Evolutionary conservation across 1,140 invertebrate species (phyloP).

Genomic region (Ridgeia piscesae): DNA sequence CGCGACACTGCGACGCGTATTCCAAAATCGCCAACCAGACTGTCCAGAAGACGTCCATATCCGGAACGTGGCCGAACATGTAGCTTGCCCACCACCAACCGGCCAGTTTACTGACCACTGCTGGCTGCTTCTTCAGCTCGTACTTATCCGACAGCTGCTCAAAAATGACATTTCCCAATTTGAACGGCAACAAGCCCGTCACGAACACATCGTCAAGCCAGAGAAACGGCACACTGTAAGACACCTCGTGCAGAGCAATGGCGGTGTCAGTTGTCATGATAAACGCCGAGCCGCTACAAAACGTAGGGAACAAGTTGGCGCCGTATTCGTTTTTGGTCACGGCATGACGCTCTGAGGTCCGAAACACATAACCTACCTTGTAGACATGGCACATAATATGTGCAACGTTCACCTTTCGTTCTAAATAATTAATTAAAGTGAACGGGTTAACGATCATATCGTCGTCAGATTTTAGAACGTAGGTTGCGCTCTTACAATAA

Average conservation of each 20-base stretch:
- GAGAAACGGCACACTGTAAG: slow-evolving; percentile 53
- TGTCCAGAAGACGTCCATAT: too few species aligned
- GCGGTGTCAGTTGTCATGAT: slow-evolving; percentile 35
- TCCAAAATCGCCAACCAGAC: too few species aligned
- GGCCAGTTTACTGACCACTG: too few species aligned
- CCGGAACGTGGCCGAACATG: too few species aligned
- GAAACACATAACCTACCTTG: slow-evolving; percentile 34
- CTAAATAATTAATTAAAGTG: background rate
- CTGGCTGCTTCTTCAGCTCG: too few species aligned
- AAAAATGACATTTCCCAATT: slow-evolving; percentile 22
- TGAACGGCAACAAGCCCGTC: slow-evolving; percentile 55
- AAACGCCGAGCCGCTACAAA: slow-evolving; percentile 39
- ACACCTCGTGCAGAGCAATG: slow-evolving; percentile 43
- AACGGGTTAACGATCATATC: slow-evolving; percentile 76
- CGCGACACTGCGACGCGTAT: too few species aligned
- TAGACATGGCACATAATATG: background rate
- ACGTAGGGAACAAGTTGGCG: slow-evolving; percentile 38
- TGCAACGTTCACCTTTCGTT: slow-evolving; percentile 34
- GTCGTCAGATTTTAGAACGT: slow-evolving; percentile 85
- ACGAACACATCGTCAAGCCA: slow-evolving; percentile 64
- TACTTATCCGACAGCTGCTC: background rate
- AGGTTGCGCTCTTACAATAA: slow-evolving; percentile 67
- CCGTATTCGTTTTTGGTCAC: slow-evolving; percentile 30
- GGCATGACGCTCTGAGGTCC: slow-evolving; percentile 36
- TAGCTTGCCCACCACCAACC: too few species aligned